A percentile compares a stretch with the other conserved stretches of the same genome.
Conservation (phyloP, 2,113 vertebrate species). For the Sapajus apella region DNA sequence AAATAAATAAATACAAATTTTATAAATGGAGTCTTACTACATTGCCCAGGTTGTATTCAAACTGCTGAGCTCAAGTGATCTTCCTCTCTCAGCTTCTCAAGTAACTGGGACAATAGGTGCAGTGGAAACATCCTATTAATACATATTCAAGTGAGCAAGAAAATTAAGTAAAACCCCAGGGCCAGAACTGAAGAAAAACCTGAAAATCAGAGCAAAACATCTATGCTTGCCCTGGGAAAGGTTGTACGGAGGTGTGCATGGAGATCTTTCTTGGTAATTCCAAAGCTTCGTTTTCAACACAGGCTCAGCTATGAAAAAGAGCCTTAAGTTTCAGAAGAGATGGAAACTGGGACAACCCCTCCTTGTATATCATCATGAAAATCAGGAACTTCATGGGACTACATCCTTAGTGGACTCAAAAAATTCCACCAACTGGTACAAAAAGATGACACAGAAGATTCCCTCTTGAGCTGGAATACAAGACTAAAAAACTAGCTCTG, state of each 20-base stretch:
- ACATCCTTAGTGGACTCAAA: background rate
- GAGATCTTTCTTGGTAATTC: background rate
- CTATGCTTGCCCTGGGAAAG: background rate
- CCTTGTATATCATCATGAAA: background rate
- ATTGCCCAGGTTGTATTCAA: no score
- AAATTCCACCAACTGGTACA: background rate
- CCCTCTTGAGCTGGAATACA: background rate
- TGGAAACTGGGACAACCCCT: background rate
- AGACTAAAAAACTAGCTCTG: background rate
- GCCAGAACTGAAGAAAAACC: background rate
- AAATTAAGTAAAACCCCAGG: background rate
- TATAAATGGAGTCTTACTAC: no score
- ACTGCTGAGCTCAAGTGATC: no score
- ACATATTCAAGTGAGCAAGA: background rate
- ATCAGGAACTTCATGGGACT: background rate
- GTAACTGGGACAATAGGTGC: no score
- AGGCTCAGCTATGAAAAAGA: background rate
- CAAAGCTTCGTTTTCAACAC: background rate
- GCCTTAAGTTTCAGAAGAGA: background rate
- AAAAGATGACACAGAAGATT: background rate
- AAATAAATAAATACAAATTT: no score
- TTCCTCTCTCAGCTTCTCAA: no score
- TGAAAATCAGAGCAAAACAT: background rate
- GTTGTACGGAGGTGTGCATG: rapidly evolving
- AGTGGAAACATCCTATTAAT: background rate